Base-by-base conservation (phyloP, 2,888 invertebrate genomes). In the Acronicta aceris region DNA sequence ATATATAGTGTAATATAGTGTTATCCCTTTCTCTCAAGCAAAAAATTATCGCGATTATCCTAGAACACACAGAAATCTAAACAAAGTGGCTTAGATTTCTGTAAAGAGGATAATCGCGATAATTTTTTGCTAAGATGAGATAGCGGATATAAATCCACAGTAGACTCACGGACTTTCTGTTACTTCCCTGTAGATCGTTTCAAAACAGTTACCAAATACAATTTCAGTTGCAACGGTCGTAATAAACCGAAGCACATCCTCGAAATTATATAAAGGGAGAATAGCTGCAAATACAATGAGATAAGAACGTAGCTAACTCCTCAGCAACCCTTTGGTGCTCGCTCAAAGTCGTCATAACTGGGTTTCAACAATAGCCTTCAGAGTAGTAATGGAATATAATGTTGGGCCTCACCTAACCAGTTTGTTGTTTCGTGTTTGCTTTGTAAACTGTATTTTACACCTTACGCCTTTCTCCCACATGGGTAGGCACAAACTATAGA, bases 151-250 rank as follows among this genome's bases (percentile, higher is more conserved):
- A 41, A 64, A 58, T 52, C 36, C 9, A 27, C 43, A 41, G 38
- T 13, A 40, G 36, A 30, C 30, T 17, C 16, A 41, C 42, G 25
- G 36, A 53, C 40, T 55, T 43, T 36, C 53, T 52, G 47, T 43
- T 57, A 71, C 59, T 25, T 21, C 21, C 21, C 21, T 43, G 15
- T 33, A 12, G 33, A 4, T 30, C 30, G 41, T 43, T 56, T 21
- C 36, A 16, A 36, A 64, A 65, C 45, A 54, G 47, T 60, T 59
- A 30, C 45, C 33, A 58, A 65, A 62, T 60, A 15, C n/a, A 9
- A 55, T 64, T 50, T 59, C 41, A 55, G 54, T 59, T 56, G 75
- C 56, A 66, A 50, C 38, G 25, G 47, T 59, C 17, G 49, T 33
- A 51, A 38, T 47, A 33, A 66, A 49, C 55, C 43, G 15, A 17